phyloP scores from a whole-genome alignment of 2,113 vertebrate species.

The Salvelinus fontinalis region DNA sequence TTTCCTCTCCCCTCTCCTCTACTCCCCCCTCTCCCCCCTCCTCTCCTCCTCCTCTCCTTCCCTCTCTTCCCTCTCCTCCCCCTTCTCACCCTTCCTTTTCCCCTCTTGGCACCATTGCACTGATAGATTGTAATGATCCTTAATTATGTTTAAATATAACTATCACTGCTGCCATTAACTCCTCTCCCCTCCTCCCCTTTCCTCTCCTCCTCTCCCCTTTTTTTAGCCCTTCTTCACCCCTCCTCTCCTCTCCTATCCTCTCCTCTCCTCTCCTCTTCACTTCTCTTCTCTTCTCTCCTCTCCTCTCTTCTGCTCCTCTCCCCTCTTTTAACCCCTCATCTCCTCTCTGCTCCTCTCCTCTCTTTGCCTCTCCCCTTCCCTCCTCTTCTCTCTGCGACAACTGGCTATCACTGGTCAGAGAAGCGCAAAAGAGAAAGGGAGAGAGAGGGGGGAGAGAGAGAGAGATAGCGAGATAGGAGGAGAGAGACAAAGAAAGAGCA shows the following conservation, averaged over 20 bases:
- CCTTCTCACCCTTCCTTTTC: conserved; percentile 40
- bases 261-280: no score
- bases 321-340: no score
- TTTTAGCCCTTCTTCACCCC: background rate
- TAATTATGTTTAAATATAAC: conserved; percentile 76
- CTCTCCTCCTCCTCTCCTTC: conserved; percentile 7
- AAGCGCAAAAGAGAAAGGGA: background rate
- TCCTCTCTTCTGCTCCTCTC: conserved; percentile 23
- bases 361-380: no score
- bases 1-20: background rate
- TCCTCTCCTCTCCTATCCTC: background rate
- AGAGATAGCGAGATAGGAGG: no score
- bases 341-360: no score
- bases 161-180: conserved; percentile 59
- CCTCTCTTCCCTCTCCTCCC: conserved; percentile 17
- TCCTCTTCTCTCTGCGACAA: conserved; percentile 43
- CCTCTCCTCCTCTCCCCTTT: conserved; percentile 19
- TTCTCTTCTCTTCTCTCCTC: no score
- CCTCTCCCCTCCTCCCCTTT: background rate
- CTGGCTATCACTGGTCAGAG: conserved; percentile 56
- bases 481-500: no score
- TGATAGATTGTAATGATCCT: conserved; percentile 74
- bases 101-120: conserved; percentile 54
- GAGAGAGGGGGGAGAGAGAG: background rate
- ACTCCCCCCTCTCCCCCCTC: conserved; percentile 45